These are phyloP conservation scores for Pempheris klunzingeri DNA, from an alignment of 2,797 vertebrate species.

Conservation along the genomic window DNA sequence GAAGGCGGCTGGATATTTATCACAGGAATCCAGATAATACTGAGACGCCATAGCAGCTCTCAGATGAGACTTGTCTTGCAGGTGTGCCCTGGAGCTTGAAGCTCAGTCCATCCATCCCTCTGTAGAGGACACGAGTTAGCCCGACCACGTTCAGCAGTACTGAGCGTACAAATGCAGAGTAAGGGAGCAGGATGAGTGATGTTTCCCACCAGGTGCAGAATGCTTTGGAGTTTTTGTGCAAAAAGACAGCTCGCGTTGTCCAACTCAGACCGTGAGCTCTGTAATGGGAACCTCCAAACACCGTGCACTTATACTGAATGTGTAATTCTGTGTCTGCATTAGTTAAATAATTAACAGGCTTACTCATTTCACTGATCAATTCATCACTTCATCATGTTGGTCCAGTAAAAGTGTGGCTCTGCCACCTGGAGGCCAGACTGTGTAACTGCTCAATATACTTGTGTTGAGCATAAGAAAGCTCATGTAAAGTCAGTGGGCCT, in stretches of 20 bases:
- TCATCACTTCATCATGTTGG: no score
- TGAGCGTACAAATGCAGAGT: no score
- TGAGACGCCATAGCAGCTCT: not conserved
- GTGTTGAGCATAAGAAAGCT: no score
- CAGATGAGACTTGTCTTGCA: not conserved
- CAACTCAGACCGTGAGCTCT: not conserved
- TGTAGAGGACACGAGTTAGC: not conserved
- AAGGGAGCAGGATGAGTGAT: no score
- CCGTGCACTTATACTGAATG: no score
- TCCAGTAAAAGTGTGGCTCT: not conserved
- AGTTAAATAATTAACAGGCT: no score
- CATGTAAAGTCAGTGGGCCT: not conserved
- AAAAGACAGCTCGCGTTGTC: not conserved
- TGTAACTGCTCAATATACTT: not conserved
- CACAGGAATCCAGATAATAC: not conserved
- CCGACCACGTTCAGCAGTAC: not conserved
- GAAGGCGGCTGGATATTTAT: not conserved
- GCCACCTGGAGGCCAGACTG: slow-evolving; percentile 22
- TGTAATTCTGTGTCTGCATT: no score
- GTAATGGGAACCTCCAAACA: not conserved
- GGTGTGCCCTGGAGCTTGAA: not conserved
- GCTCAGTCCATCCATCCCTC: not conserved
- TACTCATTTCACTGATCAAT: not conserved
- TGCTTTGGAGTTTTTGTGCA: not conserved
- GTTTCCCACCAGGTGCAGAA: no score